Base-by-base conservation (phyloP, 2,113 vertebrate species). In the Burhinus bistriatus region DNA sequence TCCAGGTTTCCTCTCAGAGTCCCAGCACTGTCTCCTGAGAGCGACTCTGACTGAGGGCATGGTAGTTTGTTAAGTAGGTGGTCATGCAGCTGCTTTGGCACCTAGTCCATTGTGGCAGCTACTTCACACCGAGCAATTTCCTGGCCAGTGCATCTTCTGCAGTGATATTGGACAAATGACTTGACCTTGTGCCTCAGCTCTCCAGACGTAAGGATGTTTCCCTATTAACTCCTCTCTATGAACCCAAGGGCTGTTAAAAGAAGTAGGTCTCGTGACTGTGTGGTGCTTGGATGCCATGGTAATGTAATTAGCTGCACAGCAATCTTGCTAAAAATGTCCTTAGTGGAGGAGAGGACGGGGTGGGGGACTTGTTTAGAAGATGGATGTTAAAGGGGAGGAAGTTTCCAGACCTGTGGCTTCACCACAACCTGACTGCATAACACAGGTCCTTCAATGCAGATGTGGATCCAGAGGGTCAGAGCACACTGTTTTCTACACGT, bases 311-410 rank as follows among this genome's bases (percentile, higher is more conserved):
- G 54, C 78, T 95, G 84, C 78, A 47, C 62, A 90, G 94, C 78
- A 85, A 87, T 89, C 89, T 95, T 96, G 15, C 96, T 97, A 97
- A 97, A 95, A 97, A 96, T 91, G 95, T 93, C 95, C 92, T 88
- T 90, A 79, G 68, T 95, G 95, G 92, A 91, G 91, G 91, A 95
- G 94, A 93, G 81, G 40, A 70, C 0, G 36, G 84, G 84, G 61
- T 83, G 93, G 73, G 68, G 59, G 38, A 23, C 69, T 84, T 7
- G 1, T 51, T 81, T n/a, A 72, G 89, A 83, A 84, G 70, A 42
- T n/a, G 84, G 89, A 45, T 91, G 91, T 58, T 62, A 32, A 73
- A 95, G 73, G 66, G 62, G 54, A 81, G 79, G 69, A 93, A 45
- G 45, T 91, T 95, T 95, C 70, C 75, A 85, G 81, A 51, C 65